phyloP scores from a whole-genome alignment of 1,140 invertebrate species.

The Drosophila melanica region DNA sequence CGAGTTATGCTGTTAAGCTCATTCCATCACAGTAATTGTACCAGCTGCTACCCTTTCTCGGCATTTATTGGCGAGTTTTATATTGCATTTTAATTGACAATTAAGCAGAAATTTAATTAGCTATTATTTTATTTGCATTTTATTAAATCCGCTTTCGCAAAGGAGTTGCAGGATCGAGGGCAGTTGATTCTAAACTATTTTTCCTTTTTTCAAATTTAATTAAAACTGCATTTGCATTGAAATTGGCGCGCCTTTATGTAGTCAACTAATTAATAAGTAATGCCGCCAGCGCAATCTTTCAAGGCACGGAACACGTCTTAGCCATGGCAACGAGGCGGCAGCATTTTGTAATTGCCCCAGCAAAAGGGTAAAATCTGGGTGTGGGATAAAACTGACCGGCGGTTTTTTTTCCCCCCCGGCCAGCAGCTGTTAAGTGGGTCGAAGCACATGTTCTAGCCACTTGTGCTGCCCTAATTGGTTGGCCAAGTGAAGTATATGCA shows the following conservation, averaged over 20 bases:
- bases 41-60: too few species aligned
- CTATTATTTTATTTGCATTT: constrained; percentile 47
- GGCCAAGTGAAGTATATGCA: constrained; percentile 31
- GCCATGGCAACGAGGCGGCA: constrained; percentile 30
- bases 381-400: constrained; percentile 9
- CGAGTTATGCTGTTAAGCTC: constrained; percentile 14
- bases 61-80: constrained; percentile 35
- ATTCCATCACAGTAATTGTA: background rate
- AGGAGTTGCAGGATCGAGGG: too few species aligned
- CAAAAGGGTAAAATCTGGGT: background rate
- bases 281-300: constrained; percentile 29
- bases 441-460: constrained; percentile 45
- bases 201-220: constrained; percentile 60
- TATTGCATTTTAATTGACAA: constrained; percentile 68
- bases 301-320: constrained; percentile 24
- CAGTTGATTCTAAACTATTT: background rate
- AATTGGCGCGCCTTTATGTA: constrained; percentile 51
- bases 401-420: background rate
- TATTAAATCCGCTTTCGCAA: constrained; percentile 17
- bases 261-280: constrained; percentile 70
- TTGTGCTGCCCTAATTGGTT: constrained; percentile 71
- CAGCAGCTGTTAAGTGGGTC: constrained; percentile 37
- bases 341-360: constrained; percentile 19
- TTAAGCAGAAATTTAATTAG: constrained; percentile 45
- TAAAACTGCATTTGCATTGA: constrained; percentile 74